Evolutionary conservation across 23 tunicate genomes (phyloP).

Genomic region (Clavelina lepadiformis): DNA sequence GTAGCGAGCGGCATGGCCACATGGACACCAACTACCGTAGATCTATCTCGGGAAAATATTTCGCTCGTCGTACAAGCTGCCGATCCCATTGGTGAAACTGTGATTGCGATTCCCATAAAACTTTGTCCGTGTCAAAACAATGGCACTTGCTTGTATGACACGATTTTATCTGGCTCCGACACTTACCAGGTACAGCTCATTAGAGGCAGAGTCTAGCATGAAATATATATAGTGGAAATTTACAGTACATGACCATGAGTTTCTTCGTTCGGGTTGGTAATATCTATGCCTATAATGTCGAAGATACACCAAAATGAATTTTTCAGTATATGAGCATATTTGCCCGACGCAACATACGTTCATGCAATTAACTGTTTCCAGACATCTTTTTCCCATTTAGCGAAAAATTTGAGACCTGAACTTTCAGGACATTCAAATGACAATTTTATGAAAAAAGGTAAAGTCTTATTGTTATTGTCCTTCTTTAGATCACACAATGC

Average conservation of each 20-base stretch:
- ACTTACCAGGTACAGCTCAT: constrained; percentile 25
- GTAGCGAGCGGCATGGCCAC: constrained; percentile 16
- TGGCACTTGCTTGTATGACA: constrained; percentile 28
- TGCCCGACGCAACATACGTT: no score
- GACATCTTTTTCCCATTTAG: no score
- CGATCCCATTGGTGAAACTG: constrained; percentile 16
- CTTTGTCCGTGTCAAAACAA: constrained; percentile 33
- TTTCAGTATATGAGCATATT: neutral
- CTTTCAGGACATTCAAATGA: no score
- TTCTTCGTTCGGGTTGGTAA: no score
- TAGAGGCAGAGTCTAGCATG: no score
- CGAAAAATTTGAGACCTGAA: no score
- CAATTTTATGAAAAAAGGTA: neutral
- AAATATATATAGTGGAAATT: no score
- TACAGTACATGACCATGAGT: no score
- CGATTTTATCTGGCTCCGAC: neutral
- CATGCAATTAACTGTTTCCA: no score
- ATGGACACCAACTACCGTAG: constrained; percentile 37
- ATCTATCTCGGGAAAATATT: neutral
- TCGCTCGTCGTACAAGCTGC: constrained; percentile 14
- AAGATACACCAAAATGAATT: neutral
- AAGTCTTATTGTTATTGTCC: neutral
- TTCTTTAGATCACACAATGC: constrained; percentile 42
- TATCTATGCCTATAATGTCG: neutral
- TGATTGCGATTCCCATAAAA: constrained; percentile 7